These are phyloP conservation scores for Machaerirhynchus nigripectus DNA, from an alignment of 2,113 vertebrate genomes.

Conservation along the genomic window DNA sequence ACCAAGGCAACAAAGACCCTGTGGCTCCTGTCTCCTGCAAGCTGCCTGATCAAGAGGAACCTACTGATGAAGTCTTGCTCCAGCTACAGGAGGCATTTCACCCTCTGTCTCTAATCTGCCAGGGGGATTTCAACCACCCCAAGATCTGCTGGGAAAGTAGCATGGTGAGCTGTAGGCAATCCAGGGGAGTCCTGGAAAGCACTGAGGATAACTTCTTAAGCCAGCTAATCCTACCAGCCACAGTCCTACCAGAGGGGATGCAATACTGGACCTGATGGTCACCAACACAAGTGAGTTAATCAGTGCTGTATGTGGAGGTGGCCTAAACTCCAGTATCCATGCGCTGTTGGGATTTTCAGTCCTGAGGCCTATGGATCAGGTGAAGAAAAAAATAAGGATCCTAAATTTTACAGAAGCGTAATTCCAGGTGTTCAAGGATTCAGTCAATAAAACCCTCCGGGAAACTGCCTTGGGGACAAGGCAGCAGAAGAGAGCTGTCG, in stretches of 20 bases:
- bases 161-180: background rate
- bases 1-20: background rate
- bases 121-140: fast-evolving
- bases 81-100: background rate
- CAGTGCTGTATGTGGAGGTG: no score
- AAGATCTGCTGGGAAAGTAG: background rate
- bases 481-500: no score
- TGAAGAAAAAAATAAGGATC: background rate
- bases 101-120: background rate
- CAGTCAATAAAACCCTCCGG: background rate
- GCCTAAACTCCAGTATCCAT: background rate
- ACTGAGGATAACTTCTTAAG: background rate
- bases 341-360: background rate
- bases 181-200: background rate
- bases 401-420: background rate
- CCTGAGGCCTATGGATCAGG: background rate
- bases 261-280: background rate
- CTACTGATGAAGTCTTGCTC: background rate
- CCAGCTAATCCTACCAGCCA: background rate
- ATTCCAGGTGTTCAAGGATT: background rate
- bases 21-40: background rate
- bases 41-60: background rate
- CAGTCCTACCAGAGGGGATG: background rate
- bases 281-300: background rate
- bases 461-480: background rate